Evolutionary conservation across 2,113 vertebrate genomes (phyloP), one percentile per base, ranked within the genome.

Genomic region (Cephalopterus ornatus): DNA sequence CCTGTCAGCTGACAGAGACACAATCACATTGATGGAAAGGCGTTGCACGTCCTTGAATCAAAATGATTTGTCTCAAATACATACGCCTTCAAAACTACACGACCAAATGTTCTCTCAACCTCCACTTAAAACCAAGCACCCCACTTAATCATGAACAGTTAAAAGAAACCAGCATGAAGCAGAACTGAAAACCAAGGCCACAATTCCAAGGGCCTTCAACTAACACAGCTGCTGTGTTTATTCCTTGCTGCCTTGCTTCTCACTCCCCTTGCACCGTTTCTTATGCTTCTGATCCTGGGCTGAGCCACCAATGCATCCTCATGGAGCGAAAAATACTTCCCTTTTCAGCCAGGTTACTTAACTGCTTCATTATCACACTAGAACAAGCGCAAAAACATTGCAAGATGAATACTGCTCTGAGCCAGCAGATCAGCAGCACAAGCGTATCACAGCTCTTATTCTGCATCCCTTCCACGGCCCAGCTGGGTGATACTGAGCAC

Each of bases 231-330:
- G 32, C 21, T 33, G 2, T 9, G 50, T 73, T 52, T 50, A 2
- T 10, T 89, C 23, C 33, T 67, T 22, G 12, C 19, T 6, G 2
- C 19, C 39, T 63, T n/a, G 37, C 21, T 81, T 68, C 23, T 65
- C 50, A 46, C 2, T 14, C 5, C 2, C 8, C 8, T 26, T 46
- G 28, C n/a, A 82, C 23, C 0, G 0, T 44, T 76, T 74, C 33
- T 62, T n/a, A 87, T 46, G 27, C 21, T 85, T 82, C 53, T 24
- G 5, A 63, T 33, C 26, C 24, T 37, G 13, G 6, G n/a, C 3
- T 83, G 52, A 91, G 52, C 27, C 23, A 84, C 4, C 12, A 82
- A 2, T 5, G 9, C 28, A 55, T 8, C 30, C 14, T n/a, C 21
- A 77, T 23, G 41, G 32, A 46, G 3, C 63, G 22, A 74, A 76